These are phyloP conservation scores for Pluvianellus socialis DNA, from an alignment of 2,113 vertebrate species.

Conservation along the genomic window DNA sequence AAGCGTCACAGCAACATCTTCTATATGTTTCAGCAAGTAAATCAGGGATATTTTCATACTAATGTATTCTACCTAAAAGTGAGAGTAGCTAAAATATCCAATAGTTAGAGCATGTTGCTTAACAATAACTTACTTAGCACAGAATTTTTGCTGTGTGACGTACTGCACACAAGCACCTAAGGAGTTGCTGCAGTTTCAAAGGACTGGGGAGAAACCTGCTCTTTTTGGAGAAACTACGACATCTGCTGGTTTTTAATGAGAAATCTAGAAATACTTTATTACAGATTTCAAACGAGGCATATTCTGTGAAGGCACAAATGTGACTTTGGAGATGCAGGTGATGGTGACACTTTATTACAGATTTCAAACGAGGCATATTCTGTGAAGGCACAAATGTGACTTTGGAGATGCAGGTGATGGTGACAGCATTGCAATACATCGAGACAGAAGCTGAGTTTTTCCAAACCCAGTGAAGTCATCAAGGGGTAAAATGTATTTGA, in stretches of 20 bases:
- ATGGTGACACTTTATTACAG: neutral
- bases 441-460: neutral
- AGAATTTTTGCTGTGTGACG: neutral
- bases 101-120: neutral
- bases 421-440: neutral
- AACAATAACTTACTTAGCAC: neutral
- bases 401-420: neutral
- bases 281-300: neutral
- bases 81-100: neutral
- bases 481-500: neutral
- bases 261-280: neutral
- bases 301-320: neutral
- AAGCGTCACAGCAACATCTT: neutral
- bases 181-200: neutral
- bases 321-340: neutral
- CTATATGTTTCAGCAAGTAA: neutral
- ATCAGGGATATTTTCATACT: neutral
- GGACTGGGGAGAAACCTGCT: neutral
- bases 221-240: constrained; percentile 66
- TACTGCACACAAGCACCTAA: neutral
- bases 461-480: neutral
- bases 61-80: neutral
- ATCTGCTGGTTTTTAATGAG: constrained; percentile 51
- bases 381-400: neutral
- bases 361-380: neutral